Evolutionary conservation across 1,140 invertebrate genomes (phyloP).

Genomic region (Rhagoletis pomonella): DNA sequence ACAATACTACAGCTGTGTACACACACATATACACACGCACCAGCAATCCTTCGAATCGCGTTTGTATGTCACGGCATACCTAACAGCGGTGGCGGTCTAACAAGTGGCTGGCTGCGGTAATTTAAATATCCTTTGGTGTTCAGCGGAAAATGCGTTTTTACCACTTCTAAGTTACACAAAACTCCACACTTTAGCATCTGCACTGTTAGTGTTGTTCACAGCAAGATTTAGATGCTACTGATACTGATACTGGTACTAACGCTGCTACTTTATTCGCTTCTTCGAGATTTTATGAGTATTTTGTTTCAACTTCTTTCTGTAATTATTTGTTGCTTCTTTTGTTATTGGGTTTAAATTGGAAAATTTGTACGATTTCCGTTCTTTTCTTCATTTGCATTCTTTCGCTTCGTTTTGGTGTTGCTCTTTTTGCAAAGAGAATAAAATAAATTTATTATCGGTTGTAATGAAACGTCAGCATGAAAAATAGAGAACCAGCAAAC

Average conservation of each 20-base stretch:
- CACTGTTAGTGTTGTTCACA: background rate
- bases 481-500: background rate
- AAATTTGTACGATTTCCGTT: constrained; percentile 35
- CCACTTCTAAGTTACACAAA: background rate
- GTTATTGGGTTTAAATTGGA: constrained; percentile 8
- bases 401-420: background rate
- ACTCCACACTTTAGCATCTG: background rate
- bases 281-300: background rate
- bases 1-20: no score
- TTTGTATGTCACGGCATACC: background rate
- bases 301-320: background rate
- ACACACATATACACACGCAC: background rate
- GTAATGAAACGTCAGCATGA: constrained; percentile 8
- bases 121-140: constrained; percentile 33
- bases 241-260: background rate
- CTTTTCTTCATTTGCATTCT: constrained; percentile 18
- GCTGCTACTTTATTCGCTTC: background rate
- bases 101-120: background rate
- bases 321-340: background rate
- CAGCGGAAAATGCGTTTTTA: background rate
- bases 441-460: constrained; percentile 37
- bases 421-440: background rate
- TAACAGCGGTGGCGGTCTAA: background rate
- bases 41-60: background rate
- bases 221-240: background rate